Base-by-base conservation (phyloP, 2,888 invertebrate species). In the Buathra laborator region DNA sequence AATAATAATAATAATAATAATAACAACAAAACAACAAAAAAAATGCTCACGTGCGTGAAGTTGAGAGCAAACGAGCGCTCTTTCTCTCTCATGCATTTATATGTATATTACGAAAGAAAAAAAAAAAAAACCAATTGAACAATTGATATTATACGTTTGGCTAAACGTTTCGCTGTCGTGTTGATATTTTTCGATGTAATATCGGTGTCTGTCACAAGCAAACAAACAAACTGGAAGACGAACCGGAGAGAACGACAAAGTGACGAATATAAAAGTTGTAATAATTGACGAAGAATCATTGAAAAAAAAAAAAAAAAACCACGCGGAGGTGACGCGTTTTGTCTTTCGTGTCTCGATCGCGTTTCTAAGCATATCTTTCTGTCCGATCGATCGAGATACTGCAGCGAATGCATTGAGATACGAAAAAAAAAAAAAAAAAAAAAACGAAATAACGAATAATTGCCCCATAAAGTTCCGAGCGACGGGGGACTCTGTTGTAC, bases 81-180 rank as follows among this genome's bases (percentile, higher is more conserved):
- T 66, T 76, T 83, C 70, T 84, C 72, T 68, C 71, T 84, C 68
- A 68, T 84, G 84, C 87, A 86, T 87, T 87, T 87, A 81, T 88
- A 81, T 87, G 83, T 86, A 85, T 82, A 84, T 83, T 84, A 83
- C 86, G 79, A 67, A 75, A 80, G 74, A 48, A 56, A 53, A 64
- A 81, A 80, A 48, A 75, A 86, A 76, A 16, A n/a, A 44, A 71
- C 74, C 77, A 83, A 44, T 82, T 68, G 84, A 87, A 86, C 88
- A 91, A 89, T 90, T 86, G 87, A 90, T 92, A 90, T 90, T 91
- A 89, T 86, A 90, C 88, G 87, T 89, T 89, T 86, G 89, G 86
- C 87, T 89, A 89, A 91, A 90, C 90, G 90, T 91, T 89, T 90
- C 87, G 89, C 89, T 90, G 89, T 90, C 90, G 89, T 92, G 89